phyloP scores from a whole-genome alignment of 37 sponge, comb jelly and placozoan genomes.

The Diacarnus erythraeanus region DNA sequence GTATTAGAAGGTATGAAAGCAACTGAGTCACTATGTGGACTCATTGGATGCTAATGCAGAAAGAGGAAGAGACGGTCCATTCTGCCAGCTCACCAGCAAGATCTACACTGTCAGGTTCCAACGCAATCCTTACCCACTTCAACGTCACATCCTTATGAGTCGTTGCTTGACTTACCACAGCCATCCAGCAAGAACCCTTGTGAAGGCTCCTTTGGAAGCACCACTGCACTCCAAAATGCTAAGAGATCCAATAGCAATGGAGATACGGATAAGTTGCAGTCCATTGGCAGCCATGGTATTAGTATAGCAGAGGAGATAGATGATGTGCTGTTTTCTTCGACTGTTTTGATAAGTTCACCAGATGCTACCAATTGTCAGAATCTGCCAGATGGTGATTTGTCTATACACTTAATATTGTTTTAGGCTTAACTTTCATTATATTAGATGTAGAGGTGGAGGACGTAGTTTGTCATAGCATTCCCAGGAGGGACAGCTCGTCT shows the following conservation, averaged over 20 bases:
- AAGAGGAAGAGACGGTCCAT: not conserved
- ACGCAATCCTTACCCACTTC: too few relatives aligned
- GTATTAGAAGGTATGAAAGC: not conserved
- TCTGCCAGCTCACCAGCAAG: not conserved
- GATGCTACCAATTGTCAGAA: too few relatives aligned
- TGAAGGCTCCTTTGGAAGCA: not conserved
- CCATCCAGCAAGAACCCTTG: not conserved
- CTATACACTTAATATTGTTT: too few relatives aligned
- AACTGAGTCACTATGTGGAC: not conserved
- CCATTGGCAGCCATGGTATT: not conserved
- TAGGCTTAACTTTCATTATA: too few relatives aligned
- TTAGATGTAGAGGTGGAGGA: too few relatives aligned
- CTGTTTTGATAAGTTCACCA: not conserved
- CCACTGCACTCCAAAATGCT: too few relatives aligned
- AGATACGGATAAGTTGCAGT: not conserved
- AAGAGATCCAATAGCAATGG: not conserved
- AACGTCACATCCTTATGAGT: too few relatives aligned
- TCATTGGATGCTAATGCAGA: not conserved
- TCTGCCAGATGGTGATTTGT: too few relatives aligned
- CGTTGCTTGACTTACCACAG: not conserved
- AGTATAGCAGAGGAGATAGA: not conserved
- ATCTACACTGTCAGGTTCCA: not conserved
- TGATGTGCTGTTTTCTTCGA: not conserved
- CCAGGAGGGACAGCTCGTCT: too few relatives aligned
- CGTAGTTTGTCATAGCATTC: too few relatives aligned